Conservation (phyloP, 1,140 invertebrate genomes). For the Diabrotica virgifera region DNA sequence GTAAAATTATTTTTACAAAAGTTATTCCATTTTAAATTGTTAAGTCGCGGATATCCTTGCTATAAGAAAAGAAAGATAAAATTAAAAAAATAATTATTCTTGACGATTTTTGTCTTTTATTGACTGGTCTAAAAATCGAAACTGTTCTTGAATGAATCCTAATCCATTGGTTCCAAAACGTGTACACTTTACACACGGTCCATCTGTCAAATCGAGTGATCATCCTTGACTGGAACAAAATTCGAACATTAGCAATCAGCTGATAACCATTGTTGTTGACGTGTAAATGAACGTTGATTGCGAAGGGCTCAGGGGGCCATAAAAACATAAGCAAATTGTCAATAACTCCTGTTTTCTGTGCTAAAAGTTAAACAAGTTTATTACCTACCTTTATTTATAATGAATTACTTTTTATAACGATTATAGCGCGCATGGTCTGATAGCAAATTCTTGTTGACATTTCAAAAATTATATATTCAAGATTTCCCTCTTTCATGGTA, state of each 20-base stretch:
- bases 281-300: not conserved
- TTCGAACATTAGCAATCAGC: not conserved
- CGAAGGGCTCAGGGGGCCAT: not conserved
- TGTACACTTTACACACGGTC: too few relatives aligned
- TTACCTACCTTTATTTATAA: not conserved
- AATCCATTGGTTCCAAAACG: too few relatives aligned
- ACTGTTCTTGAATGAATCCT: too few relatives aligned
- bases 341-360: conserved; percentile 1
- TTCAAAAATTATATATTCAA: conserved; percentile 31
- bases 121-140: too few relatives aligned
- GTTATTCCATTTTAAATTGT: too few relatives aligned
- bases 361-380: not conserved
- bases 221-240: not conserved
- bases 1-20: too few relatives aligned
- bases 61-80: too few relatives aligned
- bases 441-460: conserved; percentile 25
- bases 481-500: conserved; percentile 33
- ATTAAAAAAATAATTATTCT: too few relatives aligned
- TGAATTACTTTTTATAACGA: conserved; percentile 8
- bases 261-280: not conserved
- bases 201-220: too few relatives aligned
- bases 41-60: too few relatives aligned
- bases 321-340: not conserved
- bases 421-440: conserved; percentile 24
- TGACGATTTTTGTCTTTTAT: too few relatives aligned